phyloP scores from a whole-genome alignment of 1,140 invertebrate genomes.

The Papilio glaucus region DNA sequence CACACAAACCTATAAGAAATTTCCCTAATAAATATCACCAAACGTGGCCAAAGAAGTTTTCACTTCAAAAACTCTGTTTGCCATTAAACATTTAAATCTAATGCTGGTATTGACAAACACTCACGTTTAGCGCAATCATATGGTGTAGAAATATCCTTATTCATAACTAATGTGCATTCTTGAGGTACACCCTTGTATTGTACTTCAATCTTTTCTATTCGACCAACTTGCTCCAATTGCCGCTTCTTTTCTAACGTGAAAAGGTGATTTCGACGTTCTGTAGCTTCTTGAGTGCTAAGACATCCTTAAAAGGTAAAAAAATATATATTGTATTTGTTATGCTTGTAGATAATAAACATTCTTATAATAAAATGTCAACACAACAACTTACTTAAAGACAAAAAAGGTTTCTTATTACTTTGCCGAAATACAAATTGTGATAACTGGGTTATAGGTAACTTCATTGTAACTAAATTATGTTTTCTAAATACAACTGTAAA shows the following conservation, averaged over 20 bases:
- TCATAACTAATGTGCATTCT: conserved; percentile 93
- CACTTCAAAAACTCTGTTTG: too few species aligned
- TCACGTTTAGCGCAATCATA: conserved; percentile 95
- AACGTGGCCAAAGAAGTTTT: too few species aligned
- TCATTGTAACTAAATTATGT: conserved; percentile 6
- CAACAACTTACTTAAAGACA: conserved; percentile 20
- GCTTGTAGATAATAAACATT: not conserved
- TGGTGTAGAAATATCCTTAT: conserved; percentile 96
- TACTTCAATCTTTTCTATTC: conserved; percentile 97
- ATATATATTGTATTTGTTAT: not conserved
- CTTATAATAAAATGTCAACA: conserved; percentile 6
- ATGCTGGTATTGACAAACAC: conserved; percentile 57
- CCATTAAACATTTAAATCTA: too few species aligned
- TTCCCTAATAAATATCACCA: too few species aligned
- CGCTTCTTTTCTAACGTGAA: conserved; percentile 92
- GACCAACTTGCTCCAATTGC: conserved; percentile 88
- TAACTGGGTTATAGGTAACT: conserved; percentile 26
- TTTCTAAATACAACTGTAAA: conserved; percentile 21
- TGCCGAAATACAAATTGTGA: conserved; percentile 10
- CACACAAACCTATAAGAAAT: too few species aligned
- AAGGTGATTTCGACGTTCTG: conserved; percentile 86
- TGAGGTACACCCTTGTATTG: conserved; percentile 89
- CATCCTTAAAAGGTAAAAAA: conserved; percentile 63
- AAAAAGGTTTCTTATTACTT: conserved; percentile 24
- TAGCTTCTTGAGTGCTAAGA: conserved; percentile 71